Percentiles rank a stretch among this genome's conserved stretches.
Evolutionary conservation across 1,140 invertebrate species (phyloP).

Genomic region (Drosophila seguyi): DNA sequence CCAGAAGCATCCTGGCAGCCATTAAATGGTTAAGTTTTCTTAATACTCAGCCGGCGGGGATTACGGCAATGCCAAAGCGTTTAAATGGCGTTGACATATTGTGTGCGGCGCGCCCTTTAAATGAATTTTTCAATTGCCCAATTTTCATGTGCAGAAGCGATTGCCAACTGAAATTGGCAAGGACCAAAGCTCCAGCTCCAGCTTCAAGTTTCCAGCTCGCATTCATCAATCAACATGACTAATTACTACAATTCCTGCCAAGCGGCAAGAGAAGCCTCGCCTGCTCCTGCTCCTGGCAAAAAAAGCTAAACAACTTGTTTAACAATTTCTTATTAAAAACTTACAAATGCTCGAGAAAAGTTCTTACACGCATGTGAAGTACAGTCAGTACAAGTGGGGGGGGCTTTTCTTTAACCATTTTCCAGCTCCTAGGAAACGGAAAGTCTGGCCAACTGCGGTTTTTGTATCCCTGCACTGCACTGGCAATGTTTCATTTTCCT

Average conservation of each 20-base stretch:
- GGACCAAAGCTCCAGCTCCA: not conserved
- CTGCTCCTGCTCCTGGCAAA: not conserved
- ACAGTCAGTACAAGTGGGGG: not conserved
- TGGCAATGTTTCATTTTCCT: conserved; percentile 57
- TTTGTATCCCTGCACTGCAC: conserved; percentile 51
- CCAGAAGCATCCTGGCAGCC: conserved; percentile 6
- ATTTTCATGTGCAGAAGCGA: conserved; percentile 23
- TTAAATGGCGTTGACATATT: conserved; percentile 76
- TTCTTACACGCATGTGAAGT: conserved; percentile 65
- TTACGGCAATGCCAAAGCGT: conserved; percentile 59
- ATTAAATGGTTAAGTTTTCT: conserved; percentile 75
- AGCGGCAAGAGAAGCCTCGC: conserved; percentile 18
- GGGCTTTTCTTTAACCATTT: conserved; percentile 19
- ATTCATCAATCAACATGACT: conserved; percentile 81
- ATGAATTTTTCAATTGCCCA: conserved; percentile 52
- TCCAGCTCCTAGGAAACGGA: conserved; percentile 24
- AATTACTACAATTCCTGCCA: conserved; percentile 75
- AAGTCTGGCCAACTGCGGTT: conserved; percentile 68
- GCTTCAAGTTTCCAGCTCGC: conserved; percentile 15
- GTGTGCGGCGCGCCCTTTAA: conserved; percentile 50
- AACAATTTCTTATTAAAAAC: conserved; percentile 83
- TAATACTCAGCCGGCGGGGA: conserved; percentile 66
- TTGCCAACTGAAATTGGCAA: conserved; percentile 25
- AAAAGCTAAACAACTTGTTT: conserved; percentile 66
- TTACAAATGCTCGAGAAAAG: conserved; percentile 64